These are phyloP conservation scores for Diploptera punctata DNA, from an alignment of 2,888 invertebrate species.

Conservation along the genomic window DNA sequence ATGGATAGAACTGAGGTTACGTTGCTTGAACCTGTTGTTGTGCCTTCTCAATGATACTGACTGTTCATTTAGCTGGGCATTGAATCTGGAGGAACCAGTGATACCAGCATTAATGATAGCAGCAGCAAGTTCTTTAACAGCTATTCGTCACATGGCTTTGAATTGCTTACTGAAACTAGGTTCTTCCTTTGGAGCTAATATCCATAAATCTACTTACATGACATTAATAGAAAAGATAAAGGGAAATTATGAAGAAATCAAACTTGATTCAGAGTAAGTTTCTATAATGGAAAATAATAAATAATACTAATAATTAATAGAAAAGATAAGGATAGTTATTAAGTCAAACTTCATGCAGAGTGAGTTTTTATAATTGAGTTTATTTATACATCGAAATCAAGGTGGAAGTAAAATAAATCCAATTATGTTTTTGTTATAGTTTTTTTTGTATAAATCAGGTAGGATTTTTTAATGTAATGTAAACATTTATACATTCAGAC, in stretches of 20 bases:
- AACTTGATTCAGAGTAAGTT: conserved; percentile 61
- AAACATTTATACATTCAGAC: no score
- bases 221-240: conserved; percentile 58
- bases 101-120: conserved; percentile 63
- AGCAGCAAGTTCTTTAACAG: conserved; percentile 61
- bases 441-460: no score
- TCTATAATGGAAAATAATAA: background rate
- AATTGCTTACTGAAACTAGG: conserved; percentile 56
- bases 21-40: conserved; percentile 54
- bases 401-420: no score
- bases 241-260: conserved; percentile 64
- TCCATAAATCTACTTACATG: conserved; percentile 30
- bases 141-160: conserved; percentile 64
- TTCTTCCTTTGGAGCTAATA: background rate
- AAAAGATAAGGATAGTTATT: no score
- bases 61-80: conserved; percentile 45
- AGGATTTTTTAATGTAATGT: no score
- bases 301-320: no score
- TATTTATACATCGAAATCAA: no score
- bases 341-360: no score
- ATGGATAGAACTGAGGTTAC: conserved; percentile 53
- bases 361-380: no score
- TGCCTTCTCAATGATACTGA: conserved; percentile 45
- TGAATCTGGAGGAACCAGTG: conserved; percentile 53
- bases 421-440: no score